Evolutionary conservation across 2,113 vertebrate genomes (phyloP).

Genomic region (Excalfactoria chinensis): DNA sequence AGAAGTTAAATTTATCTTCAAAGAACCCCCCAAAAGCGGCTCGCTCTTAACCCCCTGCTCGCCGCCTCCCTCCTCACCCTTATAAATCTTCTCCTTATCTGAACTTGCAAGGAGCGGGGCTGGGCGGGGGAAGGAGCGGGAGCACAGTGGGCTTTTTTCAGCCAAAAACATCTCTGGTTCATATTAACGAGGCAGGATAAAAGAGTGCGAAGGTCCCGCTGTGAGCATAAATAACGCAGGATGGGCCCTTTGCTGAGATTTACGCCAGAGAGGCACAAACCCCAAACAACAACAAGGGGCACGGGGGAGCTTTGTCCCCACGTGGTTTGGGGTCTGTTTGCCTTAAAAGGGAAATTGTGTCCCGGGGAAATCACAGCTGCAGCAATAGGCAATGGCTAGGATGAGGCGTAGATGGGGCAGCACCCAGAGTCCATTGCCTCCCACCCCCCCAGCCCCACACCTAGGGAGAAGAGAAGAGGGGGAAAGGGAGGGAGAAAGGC

Average conservation of each 20-base stretch:
- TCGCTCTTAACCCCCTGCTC: constrained; percentile 55
- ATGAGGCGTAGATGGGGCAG: neutral
- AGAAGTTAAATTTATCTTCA: constrained; percentile 71
- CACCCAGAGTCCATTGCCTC: neutral
- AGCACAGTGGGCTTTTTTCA: constrained; percentile 3
- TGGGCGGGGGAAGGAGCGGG: neutral
- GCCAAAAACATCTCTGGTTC: constrained; percentile 62
- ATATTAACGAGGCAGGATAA: constrained; percentile 67
- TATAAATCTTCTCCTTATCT: constrained; percentile 75
- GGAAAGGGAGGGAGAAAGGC: neutral
- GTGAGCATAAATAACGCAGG: constrained; percentile 51
- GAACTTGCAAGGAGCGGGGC: constrained; percentile 25
- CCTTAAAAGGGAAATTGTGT: neutral
- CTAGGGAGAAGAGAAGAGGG: neutral
- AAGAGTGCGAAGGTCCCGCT: constrained; percentile 19
- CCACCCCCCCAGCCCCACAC: neutral
- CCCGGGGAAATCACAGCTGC: neutral
- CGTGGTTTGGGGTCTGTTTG: neutral
- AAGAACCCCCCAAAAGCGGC: constrained; percentile 61
- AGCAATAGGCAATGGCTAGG: neutral
- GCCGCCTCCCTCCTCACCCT: neutral
- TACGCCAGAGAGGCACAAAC: neutral
- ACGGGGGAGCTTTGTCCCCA: neutral
- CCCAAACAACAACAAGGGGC: neutral
- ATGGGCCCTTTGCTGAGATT: constrained; percentile 41